Conservation (phyloP, 2,888 invertebrate genomes). For the Drosophila anomelani region DNA sequence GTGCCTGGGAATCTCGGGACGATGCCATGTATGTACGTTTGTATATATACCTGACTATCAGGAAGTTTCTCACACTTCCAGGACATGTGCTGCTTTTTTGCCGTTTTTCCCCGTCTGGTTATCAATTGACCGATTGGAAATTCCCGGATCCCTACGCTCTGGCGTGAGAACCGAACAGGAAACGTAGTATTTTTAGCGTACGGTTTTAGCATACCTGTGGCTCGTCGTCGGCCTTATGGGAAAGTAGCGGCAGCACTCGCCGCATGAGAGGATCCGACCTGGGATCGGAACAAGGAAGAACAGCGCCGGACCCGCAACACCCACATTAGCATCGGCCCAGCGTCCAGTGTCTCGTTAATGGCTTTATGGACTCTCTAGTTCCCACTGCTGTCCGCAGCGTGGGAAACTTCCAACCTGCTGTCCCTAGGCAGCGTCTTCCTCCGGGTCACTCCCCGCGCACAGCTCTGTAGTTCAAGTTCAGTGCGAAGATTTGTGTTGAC, state of each 20-base stretch:
- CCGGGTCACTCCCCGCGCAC: neutral
- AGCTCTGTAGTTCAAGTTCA: conserved; percentile 65
- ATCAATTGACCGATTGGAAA: conserved; percentile 74
- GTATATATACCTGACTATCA: conserved; percentile 51
- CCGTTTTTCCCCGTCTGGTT: conserved; percentile 66
- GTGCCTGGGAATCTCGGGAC: conserved; percentile 63
- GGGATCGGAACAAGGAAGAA: conserved; percentile 13
- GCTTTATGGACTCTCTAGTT: conserved; percentile 66
- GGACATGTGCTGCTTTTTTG: conserved; percentile 60
- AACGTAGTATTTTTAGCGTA: conserved; percentile 51
- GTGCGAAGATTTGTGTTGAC: conserved; percentile 46
- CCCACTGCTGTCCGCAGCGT: conserved; percentile 51
- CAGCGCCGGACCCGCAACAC: conserved; percentile 71
- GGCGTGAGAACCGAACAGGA: conserved; percentile 75
- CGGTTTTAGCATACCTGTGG: conserved; percentile 26
- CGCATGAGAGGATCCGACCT: conserved; percentile 53
- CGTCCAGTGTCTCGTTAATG: conserved; percentile 69
- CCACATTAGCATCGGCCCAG: conserved; percentile 69
- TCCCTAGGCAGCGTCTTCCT: conserved; percentile 31
- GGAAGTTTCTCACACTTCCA: conserved; percentile 65
- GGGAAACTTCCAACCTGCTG: conserved; percentile 66
- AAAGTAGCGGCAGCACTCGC: conserved; percentile 24
- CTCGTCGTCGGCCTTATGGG: conserved; percentile 40
- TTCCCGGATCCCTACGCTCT: conserved; percentile 53
- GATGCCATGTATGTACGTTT: neutral